Evolutionary conservation across 2,797 vertebrate genomes (phyloP).

Genomic region (Enteromius radiatus): DNA sequence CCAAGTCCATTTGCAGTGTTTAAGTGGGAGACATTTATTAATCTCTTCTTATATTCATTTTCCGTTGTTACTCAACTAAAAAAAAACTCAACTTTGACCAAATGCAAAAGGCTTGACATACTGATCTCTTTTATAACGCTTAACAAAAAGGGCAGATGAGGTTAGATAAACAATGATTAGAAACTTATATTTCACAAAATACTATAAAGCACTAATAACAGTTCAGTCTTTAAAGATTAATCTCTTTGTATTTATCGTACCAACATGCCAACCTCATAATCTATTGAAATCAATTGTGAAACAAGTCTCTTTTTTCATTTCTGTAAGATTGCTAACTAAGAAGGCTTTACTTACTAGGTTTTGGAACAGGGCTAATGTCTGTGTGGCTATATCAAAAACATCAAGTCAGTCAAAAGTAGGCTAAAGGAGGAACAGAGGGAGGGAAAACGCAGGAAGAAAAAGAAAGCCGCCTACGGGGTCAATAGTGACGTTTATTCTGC

Average conservation of each 20-base stretch:
- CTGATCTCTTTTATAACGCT: not conserved
- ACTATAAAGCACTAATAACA: not conserved
- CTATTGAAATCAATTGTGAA: not conserved
- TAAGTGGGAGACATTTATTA: too few relatives aligned
- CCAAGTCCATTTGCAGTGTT: too few relatives aligned
- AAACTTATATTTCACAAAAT: not conserved
- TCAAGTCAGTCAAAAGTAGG: slow-evolving; percentile 8
- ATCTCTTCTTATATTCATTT: too few relatives aligned
- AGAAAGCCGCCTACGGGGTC: slow-evolving; percentile 40
- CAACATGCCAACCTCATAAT: not conserved
- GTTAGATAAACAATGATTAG: not conserved
- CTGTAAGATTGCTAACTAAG: not conserved
- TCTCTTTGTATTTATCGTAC: not conserved
- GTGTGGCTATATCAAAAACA: slow-evolving; percentile 1
- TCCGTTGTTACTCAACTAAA: too few relatives aligned
- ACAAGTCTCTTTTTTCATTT: not conserved
- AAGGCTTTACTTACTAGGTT: not conserved
- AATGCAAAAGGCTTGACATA: not conserved
- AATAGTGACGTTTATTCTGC: slow-evolving; percentile 65
- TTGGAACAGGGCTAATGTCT: slow-evolving; percentile 8
- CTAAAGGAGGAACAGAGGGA: slow-evolving; percentile 4
- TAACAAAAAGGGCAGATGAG: not conserved
- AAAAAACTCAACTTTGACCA: not conserved
- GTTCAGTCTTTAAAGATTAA: not conserved
- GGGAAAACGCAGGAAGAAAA: slow-evolving; percentile 1